Evolutionary conservation across 2,797 vertebrate species (phyloP), one percentile per base, ranked within the genome.

Genomic region (Nothura maculosa): DNA sequence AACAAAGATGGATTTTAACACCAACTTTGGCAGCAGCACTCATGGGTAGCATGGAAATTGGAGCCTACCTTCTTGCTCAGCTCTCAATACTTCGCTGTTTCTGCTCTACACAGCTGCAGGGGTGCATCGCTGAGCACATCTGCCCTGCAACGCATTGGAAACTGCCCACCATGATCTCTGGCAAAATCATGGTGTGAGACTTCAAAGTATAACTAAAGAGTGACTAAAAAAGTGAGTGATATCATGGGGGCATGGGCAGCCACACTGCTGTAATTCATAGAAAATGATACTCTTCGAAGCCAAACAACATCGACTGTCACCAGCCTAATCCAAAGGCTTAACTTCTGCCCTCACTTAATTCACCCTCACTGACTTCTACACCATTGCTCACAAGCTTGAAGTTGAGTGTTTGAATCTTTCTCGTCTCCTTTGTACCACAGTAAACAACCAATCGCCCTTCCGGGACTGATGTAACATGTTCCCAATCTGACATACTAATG

Each of bases 1-100:
- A 40, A 5, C 19, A 67, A 24, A 12, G 3, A 2, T 0, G 11
- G 43, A 4, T 24, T 32, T 12, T 32, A 64, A 28, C 0, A 1
- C n/a, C 58, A 77, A 64, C 24, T 32, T 73, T 45, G n/a, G n/a
- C 21, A 45, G 19, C 30, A 17, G 16, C 10, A 27, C 25, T 14
- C 40, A 48, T 6, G 0, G 1, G 14, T 1, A 38, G 50, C 19
- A 10, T 12, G 28, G 22, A 11, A 70, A 21, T 25, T n/a, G 42
- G n/a, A 2, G 3, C 24, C 11, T 21, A 4, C 30, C 30, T 16
- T 57, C 52, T 17, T 10, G 24, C 45, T 68, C 36, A 57, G 36
- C 88, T 60, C 19, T 43, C 61, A 55, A 1, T 55, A 40, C 13
- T 34, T 5, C 0, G 22, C 77, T 52, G n/a, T 58, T 68, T n/a